Percentiles rank a stretch among this genome's conserved stretches.
Conservation (phyloP, 2,888 invertebrate genomes). For the Oscheius sp. region DNA sequence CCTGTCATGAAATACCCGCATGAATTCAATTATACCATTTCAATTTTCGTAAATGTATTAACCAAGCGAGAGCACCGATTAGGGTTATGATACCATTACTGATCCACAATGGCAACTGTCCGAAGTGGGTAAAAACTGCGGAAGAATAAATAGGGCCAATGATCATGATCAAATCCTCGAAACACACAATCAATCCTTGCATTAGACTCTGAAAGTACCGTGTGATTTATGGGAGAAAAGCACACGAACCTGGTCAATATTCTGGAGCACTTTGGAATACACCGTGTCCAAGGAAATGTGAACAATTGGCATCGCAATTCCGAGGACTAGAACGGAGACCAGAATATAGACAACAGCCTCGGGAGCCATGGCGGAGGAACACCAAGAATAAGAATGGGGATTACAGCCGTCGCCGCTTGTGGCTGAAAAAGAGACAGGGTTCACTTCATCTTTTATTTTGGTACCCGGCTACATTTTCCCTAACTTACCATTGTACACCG, state of each 20-base stretch:
- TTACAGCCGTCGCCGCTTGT: constrained; percentile 46
- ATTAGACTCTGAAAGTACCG: constrained; percentile 39
- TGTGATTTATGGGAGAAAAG: neutral
- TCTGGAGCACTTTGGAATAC: constrained; percentile 53
- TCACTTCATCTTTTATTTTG: too few relatives aligned
- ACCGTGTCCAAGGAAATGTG: constrained; percentile 48
- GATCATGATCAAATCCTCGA: constrained; percentile 52
- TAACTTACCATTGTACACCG: constrained; percentile 43
- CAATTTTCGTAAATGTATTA: constrained; percentile 17
- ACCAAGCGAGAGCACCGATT: constrained; percentile 13
- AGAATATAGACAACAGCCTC: constrained; percentile 40
- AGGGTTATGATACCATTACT: constrained; percentile 40
- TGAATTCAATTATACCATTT: constrained; percentile 19
- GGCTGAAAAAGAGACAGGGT: constrained; percentile 30
- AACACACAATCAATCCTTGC: constrained; percentile 51
- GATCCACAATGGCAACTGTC: constrained; percentile 48
- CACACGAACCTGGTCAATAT: constrained; percentile 48
- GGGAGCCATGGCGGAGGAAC: constrained; percentile 36
- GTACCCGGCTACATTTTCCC: too few relatives aligned
- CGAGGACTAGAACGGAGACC: constrained; percentile 49
- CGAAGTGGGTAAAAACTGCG: constrained; percentile 42
- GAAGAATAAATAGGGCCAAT: constrained; percentile 50
- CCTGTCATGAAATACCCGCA: constrained; percentile 5
- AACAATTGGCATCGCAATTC: constrained; percentile 51
- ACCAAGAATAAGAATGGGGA: constrained; percentile 45